A percentile compares a stretch with the other conserved stretches of the same genome.
phyloP scores from a whole-genome alignment of 1,140 invertebrate genomes.

The Oedothorax gibbosus region DNA sequence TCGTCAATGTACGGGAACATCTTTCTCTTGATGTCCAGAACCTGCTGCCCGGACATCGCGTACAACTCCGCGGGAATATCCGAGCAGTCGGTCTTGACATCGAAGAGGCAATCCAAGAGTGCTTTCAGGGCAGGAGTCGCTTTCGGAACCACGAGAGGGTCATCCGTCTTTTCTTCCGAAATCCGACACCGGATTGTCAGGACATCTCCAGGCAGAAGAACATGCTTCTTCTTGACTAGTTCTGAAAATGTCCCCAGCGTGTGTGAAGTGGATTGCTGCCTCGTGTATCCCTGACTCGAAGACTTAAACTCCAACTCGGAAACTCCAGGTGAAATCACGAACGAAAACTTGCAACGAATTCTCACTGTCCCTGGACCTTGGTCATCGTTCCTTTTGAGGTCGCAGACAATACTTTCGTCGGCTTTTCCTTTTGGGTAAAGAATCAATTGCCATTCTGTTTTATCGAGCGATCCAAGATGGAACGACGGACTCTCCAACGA shows the following conservation, averaged over 20 bases:
- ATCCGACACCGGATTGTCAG: neutral
- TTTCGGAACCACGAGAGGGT: neutral
- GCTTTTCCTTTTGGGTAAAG: conserved; percentile 11
- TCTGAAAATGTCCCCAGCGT: neutral
- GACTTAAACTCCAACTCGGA: neutral
- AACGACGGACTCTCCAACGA: conserved; percentile 12
- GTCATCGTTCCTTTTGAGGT: neutral
- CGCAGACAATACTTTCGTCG: neutral
- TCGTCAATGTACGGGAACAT: conserved; percentile 5
- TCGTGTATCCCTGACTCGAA: neutral
- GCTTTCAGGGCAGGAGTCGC: neutral
- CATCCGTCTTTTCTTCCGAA: neutral
- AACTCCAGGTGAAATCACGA: neutral
- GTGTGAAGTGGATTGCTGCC: neutral
- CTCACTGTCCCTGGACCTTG: neutral
- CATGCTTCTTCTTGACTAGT: neutral
- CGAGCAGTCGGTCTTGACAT: neutral
- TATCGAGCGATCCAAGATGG: neutral
- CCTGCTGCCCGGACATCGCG: neutral
- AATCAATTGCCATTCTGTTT: conserved; percentile 3
- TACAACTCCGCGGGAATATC: neutral
- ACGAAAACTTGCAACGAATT: neutral
- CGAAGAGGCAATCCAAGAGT: neutral
- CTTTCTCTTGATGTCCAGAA: conserved; percentile 10
- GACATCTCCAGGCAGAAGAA: neutral